phyloP scores from a whole-genome alignment of 2,113 vertebrate species.

The Syngnathoides biaculeatus region DNA sequence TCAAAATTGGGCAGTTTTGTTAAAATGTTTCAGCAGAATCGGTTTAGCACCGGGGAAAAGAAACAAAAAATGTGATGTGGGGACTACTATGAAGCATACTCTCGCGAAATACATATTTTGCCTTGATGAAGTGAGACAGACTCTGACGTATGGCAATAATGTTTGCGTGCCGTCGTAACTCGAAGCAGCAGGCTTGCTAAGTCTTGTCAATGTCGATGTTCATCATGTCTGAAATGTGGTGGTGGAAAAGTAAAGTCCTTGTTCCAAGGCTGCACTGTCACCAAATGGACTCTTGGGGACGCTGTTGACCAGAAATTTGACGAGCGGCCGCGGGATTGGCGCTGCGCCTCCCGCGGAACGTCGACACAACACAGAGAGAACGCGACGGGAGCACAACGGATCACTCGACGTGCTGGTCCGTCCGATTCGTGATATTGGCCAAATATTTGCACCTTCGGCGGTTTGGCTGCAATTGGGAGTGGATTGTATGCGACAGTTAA shows the following conservation, averaged over 20 bases:
- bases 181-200: too few species aligned
- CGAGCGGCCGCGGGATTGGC: not conserved
- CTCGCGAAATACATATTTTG: too few species aligned
- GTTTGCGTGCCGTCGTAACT: too few species aligned
- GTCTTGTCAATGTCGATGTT: too few species aligned
- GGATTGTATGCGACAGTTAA: not conserved
- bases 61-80: too few species aligned
- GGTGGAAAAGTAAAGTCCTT: not conserved
- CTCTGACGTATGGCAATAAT: too few species aligned
- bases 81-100: too few species aligned
- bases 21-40: too few species aligned
- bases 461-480: not conserved
- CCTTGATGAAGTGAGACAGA: too few species aligned
- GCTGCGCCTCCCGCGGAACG: not conserved
- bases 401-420: not conserved
- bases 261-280: not conserved
- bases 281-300: slow-evolving; percentile 6
- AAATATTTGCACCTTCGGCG: not conserved
- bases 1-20: too few species aligned
- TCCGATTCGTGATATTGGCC: not conserved
- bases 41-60: too few species aligned
- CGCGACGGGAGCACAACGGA: not conserved
- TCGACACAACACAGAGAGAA: not conserved
- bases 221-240: too few species aligned
- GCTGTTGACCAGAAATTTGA: slow-evolving; percentile 6